These are phyloP conservation scores for Euzophera pinguis DNA, from an alignment of 2,888 invertebrate species.

Conservation along the genomic window DNA sequence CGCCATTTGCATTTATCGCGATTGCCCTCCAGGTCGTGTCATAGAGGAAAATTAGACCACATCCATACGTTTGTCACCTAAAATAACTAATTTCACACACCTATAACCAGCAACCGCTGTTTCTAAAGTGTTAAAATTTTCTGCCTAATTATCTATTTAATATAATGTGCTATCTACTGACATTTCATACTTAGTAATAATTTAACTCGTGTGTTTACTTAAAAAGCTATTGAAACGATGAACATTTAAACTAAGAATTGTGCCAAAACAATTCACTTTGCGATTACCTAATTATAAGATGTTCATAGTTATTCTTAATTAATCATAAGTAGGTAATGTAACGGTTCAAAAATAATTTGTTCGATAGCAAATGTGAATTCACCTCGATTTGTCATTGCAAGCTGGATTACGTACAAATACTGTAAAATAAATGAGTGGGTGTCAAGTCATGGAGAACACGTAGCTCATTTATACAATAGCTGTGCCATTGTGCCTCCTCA, in stretches of 20 bases:
- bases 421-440: neutral
- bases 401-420: slow-evolving; percentile 1
- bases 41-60: too few species aligned
- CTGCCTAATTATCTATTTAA: too few species aligned
- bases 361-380: neutral
- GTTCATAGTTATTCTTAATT: slow-evolving; percentile 8
- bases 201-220: slow-evolving; percentile 1
- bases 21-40: too few species aligned
- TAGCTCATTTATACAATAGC: slow-evolving; percentile 47
- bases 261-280: slow-evolving; percentile 34
- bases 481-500: slow-evolving; percentile 68
- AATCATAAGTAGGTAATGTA: slow-evolving; percentile 8
- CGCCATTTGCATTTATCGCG: too few species aligned
- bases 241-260: slow-evolving; percentile 17
- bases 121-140: too few species aligned
- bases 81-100: too few species aligned
- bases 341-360: slow-evolving; percentile 6
- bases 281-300: slow-evolving; percentile 14
- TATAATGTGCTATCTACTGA: too few species aligned
- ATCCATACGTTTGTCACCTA: too few species aligned
- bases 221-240: neutral
- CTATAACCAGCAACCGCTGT: too few species aligned
- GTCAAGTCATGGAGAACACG: slow-evolving; percentile 18
- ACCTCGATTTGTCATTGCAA: slow-evolving; percentile 4
- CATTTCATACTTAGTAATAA: neutral